Evolutionary conservation across 2,797 vertebrate genomes (phyloP).

Genomic region (Alcedo quadribrachys): DNA sequence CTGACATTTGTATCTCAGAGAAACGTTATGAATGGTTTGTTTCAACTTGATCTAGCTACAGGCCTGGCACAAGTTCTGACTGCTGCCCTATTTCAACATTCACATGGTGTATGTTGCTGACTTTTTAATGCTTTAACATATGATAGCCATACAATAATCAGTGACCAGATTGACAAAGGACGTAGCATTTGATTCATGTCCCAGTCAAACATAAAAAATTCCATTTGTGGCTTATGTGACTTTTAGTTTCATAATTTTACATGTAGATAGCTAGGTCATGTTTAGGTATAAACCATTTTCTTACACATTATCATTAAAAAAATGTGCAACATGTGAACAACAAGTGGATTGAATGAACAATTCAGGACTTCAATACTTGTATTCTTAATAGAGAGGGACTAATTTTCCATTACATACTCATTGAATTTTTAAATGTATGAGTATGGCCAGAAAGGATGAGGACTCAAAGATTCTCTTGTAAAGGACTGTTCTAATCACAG

Average conservation of each 20-base stretch:
- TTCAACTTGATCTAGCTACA: not conserved
- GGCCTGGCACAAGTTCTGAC: not conserved
- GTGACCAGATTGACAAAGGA: not conserved
- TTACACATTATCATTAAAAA: not conserved
- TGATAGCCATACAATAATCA: not conserved
- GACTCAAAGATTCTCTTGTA: not conserved
- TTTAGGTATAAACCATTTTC: not conserved
- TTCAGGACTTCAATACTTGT: not conserved
- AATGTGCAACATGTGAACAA: not conserved
- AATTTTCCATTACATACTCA: not conserved
- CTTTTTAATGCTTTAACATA: not conserved
- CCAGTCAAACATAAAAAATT: not conserved
- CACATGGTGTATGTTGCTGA: not conserved
- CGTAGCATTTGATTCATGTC: not conserved
- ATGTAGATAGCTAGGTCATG: fast-evolving
- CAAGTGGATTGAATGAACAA: not conserved
- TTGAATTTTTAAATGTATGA: not conserved
- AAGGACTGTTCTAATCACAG: not conserved
- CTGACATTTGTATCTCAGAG: not conserved
- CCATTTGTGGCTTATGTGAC: not conserved
- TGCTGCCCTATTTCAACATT: not conserved
- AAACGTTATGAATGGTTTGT: not conserved
- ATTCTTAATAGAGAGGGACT: not conserved
- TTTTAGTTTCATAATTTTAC: not conserved
- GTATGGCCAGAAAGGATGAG: not conserved